Conservation (phyloP, 1,140 invertebrate species). For the Drosophila grimshawi region DNA sequence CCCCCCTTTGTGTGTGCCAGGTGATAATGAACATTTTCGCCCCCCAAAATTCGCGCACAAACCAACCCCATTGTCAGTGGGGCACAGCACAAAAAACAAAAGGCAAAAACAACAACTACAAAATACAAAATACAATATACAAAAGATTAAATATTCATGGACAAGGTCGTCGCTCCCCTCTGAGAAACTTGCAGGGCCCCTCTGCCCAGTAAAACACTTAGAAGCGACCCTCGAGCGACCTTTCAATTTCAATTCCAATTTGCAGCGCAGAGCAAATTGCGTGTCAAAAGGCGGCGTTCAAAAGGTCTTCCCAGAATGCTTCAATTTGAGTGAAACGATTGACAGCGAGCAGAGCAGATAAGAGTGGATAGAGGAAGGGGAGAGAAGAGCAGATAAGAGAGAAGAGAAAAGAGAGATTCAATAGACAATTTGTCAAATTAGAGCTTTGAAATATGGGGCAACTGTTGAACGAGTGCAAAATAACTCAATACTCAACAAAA, state of each 20-base stretch:
- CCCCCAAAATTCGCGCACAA: constrained; percentile 16
- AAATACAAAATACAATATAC: constrained; percentile 10
- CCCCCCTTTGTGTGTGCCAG: constrained; percentile 37
- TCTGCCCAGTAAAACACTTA: neutral
- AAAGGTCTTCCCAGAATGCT: constrained; percentile 47
- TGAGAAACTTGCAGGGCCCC: constrained; percentile 16
- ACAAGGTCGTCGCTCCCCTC: constrained; percentile 29
- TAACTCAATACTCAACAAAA: neutral
- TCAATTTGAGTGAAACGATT: constrained; percentile 43
- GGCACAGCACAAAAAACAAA: constrained; percentile 2
- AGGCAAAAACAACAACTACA: constrained; percentile 3
- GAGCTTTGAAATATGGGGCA: neutral
- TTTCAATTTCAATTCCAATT: constrained; percentile 49
- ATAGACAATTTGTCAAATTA: constrained; percentile 3
- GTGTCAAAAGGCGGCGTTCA: constrained; percentile 43
- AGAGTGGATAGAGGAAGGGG: constrained; percentile 41
- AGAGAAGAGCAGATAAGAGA: neutral
- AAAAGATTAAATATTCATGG: constrained; percentile 44
- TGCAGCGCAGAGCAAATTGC: constrained; percentile 55
- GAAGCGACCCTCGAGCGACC: constrained; percentile 8
- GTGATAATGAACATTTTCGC: constrained; percentile 54
- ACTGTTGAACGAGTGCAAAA: neutral
- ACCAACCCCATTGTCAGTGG: constrained; percentile 30
- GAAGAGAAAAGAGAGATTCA: neutral
- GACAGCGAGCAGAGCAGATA: constrained; percentile 37